Evolutionary conservation across 2,888 invertebrate genomes (phyloP).

Genomic region (Acanthopleura granulata): DNA sequence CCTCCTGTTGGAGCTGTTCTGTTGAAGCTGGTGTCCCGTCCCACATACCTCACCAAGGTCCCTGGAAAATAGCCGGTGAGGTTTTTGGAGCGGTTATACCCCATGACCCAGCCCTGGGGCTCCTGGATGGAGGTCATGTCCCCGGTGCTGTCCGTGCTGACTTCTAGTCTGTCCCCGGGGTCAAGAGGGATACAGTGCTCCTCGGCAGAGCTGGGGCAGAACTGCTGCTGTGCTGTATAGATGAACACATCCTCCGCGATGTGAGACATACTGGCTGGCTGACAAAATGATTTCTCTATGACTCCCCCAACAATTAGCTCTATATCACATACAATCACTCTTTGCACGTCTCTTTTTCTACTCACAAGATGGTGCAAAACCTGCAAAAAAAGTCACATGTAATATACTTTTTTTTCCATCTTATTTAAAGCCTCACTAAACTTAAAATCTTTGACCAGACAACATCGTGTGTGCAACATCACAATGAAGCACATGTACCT

Average conservation of each 20-base stretch:
- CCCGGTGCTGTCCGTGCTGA: not conserved
- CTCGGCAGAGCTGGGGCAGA: not conserved
- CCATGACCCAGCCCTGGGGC: conserved; percentile 1
- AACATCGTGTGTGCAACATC: too few relatives aligned
- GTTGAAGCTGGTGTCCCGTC: not conserved
- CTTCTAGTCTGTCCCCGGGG: not conserved
- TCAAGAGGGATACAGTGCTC: not conserved
- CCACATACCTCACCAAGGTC: not conserved
- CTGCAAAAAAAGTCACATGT: too few relatives aligned
- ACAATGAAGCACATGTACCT: too few relatives aligned
- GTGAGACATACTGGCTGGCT: not conserved
- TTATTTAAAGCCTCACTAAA: too few relatives aligned
- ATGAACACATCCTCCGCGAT: not conserved
- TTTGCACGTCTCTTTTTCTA: too few relatives aligned
- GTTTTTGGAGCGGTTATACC: not conserved
- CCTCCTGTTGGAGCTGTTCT: not conserved
- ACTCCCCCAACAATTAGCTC: too few relatives aligned
- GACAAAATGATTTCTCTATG: too few relatives aligned
- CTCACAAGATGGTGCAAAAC: too few relatives aligned
- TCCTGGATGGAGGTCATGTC: not conserved
- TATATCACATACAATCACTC: too few relatives aligned
- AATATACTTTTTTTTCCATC: too few relatives aligned
- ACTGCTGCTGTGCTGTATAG: not conserved
- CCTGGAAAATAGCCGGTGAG: not conserved
- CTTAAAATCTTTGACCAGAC: too few relatives aligned